These are phyloP conservation scores for Misgurnus mizolepis DNA, from an alignment of 2,113 vertebrate genomes.

Conservation along the genomic window DNA sequence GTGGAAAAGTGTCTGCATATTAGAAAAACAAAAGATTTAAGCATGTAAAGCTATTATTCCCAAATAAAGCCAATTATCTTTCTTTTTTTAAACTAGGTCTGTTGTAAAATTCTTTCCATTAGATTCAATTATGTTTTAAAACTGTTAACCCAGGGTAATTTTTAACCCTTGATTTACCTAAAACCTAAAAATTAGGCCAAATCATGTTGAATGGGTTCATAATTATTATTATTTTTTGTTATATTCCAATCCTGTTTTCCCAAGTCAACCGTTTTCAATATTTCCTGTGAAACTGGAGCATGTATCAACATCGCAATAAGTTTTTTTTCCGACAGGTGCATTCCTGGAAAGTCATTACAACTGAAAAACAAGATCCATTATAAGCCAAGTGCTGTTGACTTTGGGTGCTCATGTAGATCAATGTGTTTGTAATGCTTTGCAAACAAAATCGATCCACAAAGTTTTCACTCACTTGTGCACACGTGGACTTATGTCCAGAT, in stretches of 20 bases:
- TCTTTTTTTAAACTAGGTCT: too few relatives aligned
- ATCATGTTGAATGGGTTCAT: too few relatives aligned
- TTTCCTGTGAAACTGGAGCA: neutral
- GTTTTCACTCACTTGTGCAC: neutral
- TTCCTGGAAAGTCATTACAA: neutral
- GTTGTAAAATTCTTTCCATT: neutral
- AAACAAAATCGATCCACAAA: neutral
- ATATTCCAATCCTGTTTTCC: neutral
- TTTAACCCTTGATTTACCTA: too few relatives aligned
- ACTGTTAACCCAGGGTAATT: neutral
- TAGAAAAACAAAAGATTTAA: neutral
- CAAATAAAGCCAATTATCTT: neutral
- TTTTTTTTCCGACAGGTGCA: neutral
- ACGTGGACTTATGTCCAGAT: neutral
- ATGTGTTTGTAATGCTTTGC: constrained; percentile 15
- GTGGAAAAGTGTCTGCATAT: neutral
- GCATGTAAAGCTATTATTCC: constrained; percentile 1
- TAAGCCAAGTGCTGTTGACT: constrained; percentile 14
- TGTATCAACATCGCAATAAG: neutral
- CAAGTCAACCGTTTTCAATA: neutral
- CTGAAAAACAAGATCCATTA: constrained; percentile 25
- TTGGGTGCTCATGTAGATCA: constrained; percentile 4
- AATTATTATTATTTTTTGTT: too few relatives aligned
- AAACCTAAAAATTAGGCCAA: neutral
- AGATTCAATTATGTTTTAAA: neutral